phyloP scores from a whole-genome alignment of 2,113 vertebrate genomes.

The Perccottus glenii region DNA sequence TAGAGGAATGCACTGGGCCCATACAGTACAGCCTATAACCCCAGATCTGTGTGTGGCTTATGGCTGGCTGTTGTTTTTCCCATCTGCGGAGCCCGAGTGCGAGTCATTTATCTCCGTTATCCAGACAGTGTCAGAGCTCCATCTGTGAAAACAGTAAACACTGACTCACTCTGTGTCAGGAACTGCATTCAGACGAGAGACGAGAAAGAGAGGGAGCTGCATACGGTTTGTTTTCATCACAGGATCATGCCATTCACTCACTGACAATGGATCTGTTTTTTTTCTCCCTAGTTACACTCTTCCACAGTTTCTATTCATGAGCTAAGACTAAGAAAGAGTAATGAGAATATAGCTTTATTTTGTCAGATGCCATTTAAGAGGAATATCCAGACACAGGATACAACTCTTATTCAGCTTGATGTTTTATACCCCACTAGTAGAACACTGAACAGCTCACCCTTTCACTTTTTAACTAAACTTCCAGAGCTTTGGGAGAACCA shows the following conservation, averaged over 20 bases:
- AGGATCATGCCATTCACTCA: constrained; percentile 46
- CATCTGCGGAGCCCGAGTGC: constrained; percentile 59
- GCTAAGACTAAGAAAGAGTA: too few relatives aligned
- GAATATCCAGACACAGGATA: too few relatives aligned
- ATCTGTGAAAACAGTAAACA: constrained; percentile 78
- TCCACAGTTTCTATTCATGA: too few relatives aligned
- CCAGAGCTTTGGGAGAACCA: too few relatives aligned
- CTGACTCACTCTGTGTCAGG: constrained; percentile 65
- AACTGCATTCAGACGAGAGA: constrained; percentile 61
- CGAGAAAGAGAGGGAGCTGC: constrained; percentile 31
- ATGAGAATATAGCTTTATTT: too few relatives aligned
- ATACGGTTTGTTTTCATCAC: constrained; percentile 69
- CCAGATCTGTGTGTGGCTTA: constrained; percentile 13
- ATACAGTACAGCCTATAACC: constrained; percentile 1
- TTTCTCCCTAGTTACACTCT: background rate
- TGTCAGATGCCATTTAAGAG: too few relatives aligned
- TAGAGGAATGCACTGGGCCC: constrained; percentile 16
- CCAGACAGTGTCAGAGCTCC: constrained; percentile 75
- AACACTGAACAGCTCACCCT: too few relatives aligned
- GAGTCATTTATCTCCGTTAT: constrained; percentile 78
- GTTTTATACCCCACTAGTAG: too few relatives aligned
- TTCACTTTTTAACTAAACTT: too few relatives aligned
- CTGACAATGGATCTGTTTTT: constrained; percentile 40
- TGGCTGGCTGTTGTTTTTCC: constrained; percentile 60
- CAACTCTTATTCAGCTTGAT: too few relatives aligned